Base-by-base conservation (phyloP, 2,113 vertebrate species). In the Chlorocebus sabaeus region DNA sequence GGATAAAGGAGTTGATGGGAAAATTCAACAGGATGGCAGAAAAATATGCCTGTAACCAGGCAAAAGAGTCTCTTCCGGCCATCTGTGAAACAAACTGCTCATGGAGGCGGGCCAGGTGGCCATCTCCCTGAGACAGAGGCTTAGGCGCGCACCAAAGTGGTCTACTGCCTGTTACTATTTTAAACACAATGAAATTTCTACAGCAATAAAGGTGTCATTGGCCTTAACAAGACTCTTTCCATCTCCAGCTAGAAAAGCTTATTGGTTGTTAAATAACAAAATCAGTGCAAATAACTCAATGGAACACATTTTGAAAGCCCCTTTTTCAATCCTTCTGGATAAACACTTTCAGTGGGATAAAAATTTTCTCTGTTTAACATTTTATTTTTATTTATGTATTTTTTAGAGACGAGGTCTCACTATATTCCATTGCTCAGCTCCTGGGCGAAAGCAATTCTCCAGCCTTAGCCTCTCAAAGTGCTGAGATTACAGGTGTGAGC, bases 291-390 rank as follows among this genome's bases (percentile, higher is more conserved):
- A 89, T 85, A 96, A 85, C 67, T 61, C 35, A 13, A 78, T 0
- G 25, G 0, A 91, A 84, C 18, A 80, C 81, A 89, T 4, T 2
- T 0, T 64, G 5, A 59, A 96, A 98, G 97, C 5, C 45, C 98
- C 97, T n/a, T 90, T 67, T 89, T 89, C 81, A 61, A 76, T 17
- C 84, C 96, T 97, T 94, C 90, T 82, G 87, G 83, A 96, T 75
- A 95, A 95, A 93, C 75, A 64, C n/a, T 84, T 96, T 76, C 72
- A 64, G 82, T 75, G 52, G 50, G 68, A 70, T 96, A 94, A 45
- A 75, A 59, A 93, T 59, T 89, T 83, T 92, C 89, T 76, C 61
- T 79, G 93, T 83, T 72, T n/a, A 75, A 59, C 32, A 61, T 78
- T 84, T 98, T 73, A 32, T 32, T 64, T 64, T 64, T 64, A 64